These are phyloP conservation scores for Anneissia japonica DNA, from an alignment of 35 echinoderm and acorn worm species.

Conservation along the genomic window DNA sequence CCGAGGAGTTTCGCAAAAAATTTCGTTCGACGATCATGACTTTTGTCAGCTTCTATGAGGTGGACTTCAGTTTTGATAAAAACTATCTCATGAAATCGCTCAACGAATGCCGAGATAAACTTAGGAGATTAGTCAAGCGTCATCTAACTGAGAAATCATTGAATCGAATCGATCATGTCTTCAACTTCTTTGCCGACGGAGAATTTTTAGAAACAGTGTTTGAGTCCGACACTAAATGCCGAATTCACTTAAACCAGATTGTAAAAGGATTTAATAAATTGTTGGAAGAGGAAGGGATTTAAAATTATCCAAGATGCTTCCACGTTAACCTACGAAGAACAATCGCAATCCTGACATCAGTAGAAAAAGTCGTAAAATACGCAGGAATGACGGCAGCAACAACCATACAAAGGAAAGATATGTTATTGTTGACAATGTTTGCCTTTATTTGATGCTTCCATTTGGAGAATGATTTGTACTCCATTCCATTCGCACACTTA, in stretches of 20 bases:
- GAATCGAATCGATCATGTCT: conserved; percentile 59
- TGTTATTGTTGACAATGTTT: too few relatives aligned
- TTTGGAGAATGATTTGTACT: too few relatives aligned
- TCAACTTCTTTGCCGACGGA: conserved; percentile 76
- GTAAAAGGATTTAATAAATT: conserved; percentile 75
- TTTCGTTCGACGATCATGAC: conserved; percentile 85
- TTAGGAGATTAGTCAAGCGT: conserved; percentile 44
- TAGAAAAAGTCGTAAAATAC: too few relatives aligned
- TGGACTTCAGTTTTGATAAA: conserved; percentile 81
- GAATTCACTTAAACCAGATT: conserved; percentile 56
- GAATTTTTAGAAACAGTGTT: conserved; percentile 86
- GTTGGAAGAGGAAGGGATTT: conserved; percentile 62
- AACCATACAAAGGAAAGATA: too few relatives aligned
- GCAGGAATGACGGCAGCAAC: too few relatives aligned
- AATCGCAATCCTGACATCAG: too few relatives aligned
- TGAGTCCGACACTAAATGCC: conserved; percentile 68
- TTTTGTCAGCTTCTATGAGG: conserved; percentile 78
- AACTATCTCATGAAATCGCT: conserved; percentile 53
- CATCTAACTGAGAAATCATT: conserved; percentile 88
- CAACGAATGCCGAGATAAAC: conserved; percentile 55
- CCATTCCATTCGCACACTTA: too few relatives aligned
- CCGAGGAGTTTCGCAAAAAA: conserved; percentile 74
- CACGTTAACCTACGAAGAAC: too few relatives aligned
- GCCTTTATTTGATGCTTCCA: too few relatives aligned
- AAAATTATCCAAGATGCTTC: not conserved